Evolutionary conservation across 1,140 invertebrate species (phyloP), one percentile per base, ranked within the genome.

Genomic region (Sitobion miscanthi): DNA sequence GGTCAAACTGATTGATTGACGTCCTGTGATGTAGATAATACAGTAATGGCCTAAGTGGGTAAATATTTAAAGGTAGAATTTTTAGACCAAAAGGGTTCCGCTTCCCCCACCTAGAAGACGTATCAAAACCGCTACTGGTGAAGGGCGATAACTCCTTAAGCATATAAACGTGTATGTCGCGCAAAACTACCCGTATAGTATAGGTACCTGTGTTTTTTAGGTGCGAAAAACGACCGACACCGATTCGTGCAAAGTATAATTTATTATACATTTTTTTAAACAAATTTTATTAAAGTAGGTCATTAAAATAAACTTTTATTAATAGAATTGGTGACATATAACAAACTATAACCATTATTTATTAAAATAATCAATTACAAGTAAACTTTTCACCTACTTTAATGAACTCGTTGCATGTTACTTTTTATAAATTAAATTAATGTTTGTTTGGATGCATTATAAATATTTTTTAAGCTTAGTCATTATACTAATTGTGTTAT

Each of bases 381-480:
- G 49, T 89, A 89, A 89, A 54, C 49, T 89, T 89, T 89, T 89
- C 87, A 38, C 87, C 42, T 45, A 47, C 35, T 88, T 62, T 90
- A 90, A 90, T 62, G 88, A 90, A 90, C 35, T 90, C 38, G 88
- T 90, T 17, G 54, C 88, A 42, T 90, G 52, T 30, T 57, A 42
- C 8, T 30, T 57, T 90, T 23, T 62, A 45, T 17, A 62, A 90
- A 90, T 90, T 90, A 42, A 54, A 35, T 89, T 35, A 54, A 89
- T 35, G 87, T 88, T 52, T 52, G 0, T 88, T 52, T 52, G 0
- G 21, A 38, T 23, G n/a, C 35, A 86, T 45, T 30, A 30, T 45
- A 86, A 45, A 86, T n/a, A 17, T 30, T 86, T 86, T 86, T 86
- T 86, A n/a, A 17, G 25, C 14, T 30, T 86, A 30, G 85, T 86